Conservation (phyloP, 1,140 invertebrate species). For the Hirudo medicinalis region DNA sequence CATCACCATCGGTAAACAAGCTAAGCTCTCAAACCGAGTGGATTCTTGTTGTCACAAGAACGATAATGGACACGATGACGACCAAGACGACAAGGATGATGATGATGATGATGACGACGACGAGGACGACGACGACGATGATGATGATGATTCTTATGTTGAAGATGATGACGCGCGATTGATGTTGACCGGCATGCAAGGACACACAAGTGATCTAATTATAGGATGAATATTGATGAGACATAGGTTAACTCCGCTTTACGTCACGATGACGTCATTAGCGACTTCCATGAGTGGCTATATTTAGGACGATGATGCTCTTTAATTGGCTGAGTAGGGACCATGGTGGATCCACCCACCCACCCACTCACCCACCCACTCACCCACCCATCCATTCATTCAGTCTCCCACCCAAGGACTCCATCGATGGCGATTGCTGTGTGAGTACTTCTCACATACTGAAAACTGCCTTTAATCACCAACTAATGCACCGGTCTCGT, state of each 20-base stretch:
- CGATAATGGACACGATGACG: neutral
- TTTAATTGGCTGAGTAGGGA: too few species aligned
- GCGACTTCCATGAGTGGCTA: too few species aligned
- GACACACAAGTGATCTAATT: neutral
- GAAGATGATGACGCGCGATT: neutral
- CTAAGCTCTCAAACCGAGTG: neutral
- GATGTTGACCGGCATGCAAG: neutral
- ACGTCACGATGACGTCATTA: neutral
- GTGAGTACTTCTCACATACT: too few species aligned
- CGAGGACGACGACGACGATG: neutral
- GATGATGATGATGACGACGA: neutral
- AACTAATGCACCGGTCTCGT: too few species aligned
- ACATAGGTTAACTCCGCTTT: neutral
- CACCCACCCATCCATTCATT: neutral
- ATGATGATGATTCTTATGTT: neutral
- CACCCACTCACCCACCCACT: neutral
- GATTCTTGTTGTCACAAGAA: neutral
- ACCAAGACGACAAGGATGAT: neutral
- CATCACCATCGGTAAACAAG: neutral
- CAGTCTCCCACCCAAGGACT: too few species aligned
- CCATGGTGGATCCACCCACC: neutral
- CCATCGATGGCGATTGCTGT: too few species aligned
- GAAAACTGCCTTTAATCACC: too few species aligned
- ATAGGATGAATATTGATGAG: slow-evolving; percentile 1
- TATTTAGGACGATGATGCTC: neutral